phyloP scores from a whole-genome alignment of 1,140 invertebrate genomes.

The Micrasema longulum region DNA sequence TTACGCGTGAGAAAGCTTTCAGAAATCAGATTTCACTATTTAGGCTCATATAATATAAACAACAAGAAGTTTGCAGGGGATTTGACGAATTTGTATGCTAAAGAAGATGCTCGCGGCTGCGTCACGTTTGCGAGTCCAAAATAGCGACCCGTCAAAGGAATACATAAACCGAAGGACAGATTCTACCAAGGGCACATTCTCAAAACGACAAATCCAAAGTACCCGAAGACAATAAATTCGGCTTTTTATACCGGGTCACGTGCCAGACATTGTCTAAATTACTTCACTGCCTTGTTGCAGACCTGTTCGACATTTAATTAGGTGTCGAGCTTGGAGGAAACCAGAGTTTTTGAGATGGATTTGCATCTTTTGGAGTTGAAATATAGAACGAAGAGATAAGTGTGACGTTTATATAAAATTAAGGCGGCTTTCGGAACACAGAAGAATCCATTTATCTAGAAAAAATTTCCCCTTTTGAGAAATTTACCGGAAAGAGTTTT shows the following conservation, averaged over 20 bases:
- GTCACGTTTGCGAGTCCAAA: slow-evolving; percentile 36
- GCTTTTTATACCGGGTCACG: slow-evolving; percentile 31
- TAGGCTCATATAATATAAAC: no score
- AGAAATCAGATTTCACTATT: no score
- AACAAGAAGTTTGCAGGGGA: background rate
- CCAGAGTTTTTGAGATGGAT: background rate
- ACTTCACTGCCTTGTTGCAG: slow-evolving; percentile 21
- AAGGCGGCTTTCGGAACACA: no score
- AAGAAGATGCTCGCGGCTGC: slow-evolving; percentile 8
- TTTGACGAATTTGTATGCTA: slow-evolving; percentile 45
- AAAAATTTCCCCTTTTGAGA: no score
- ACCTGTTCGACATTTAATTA: slow-evolving; percentile 27
- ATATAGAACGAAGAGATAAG: no score
- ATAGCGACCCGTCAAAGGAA: slow-evolving; percentile 11
- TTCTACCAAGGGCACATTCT: background rate
- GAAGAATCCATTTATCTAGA: no score
- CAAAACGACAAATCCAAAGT: background rate
- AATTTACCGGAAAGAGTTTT: no score
- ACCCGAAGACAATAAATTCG: slow-evolving; percentile 6
- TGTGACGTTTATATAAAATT: no score
- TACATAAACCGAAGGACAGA: slow-evolving; percentile 15
- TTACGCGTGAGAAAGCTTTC: no score
- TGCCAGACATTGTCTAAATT: slow-evolving; percentile 23
- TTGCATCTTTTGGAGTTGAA: background rate
- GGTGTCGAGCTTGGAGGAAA: no score